These are phyloP conservation scores for Cactoblastis cactorum DNA, from an alignment of 2,888 invertebrate species.

Conservation along the genomic window DNA sequence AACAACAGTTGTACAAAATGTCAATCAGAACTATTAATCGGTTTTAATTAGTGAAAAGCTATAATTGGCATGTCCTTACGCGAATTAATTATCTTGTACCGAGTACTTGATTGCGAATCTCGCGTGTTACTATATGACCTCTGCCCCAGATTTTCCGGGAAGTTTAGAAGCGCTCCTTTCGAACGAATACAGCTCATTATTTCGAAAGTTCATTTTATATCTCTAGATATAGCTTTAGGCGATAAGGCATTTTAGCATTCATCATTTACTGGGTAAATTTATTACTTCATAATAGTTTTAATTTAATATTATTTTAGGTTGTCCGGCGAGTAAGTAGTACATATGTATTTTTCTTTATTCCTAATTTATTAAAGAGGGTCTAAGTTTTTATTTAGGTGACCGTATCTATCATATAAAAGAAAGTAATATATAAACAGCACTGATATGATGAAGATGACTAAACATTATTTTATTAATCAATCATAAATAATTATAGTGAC, in stretches of 20 bases:
- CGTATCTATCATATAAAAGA: too few relatives aligned
- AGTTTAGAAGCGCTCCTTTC: slow-evolving; percentile 53
- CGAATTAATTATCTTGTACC: slow-evolving; percentile 58
- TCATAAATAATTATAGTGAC: too few relatives aligned
- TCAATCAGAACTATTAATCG: slow-evolving; percentile 33
- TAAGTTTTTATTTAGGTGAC: too few relatives aligned
- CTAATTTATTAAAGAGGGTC: too few relatives aligned
- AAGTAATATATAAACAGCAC: too few relatives aligned
- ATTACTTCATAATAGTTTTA: too few relatives aligned
- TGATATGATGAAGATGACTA: too few relatives aligned
- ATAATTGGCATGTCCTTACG: slow-evolving; percentile 51
- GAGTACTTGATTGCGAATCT: slow-evolving; percentile 45
- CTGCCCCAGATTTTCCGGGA: slow-evolving; percentile 58
- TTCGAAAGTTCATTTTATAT: slow-evolving; percentile 57
- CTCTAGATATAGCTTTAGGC: slow-evolving; percentile 37
- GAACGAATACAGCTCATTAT: slow-evolving; percentile 54
- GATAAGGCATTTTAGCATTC: slow-evolving; percentile 35
- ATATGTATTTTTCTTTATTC: too few relatives aligned
- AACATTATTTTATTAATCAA: too few relatives aligned
- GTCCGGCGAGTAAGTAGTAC: too few relatives aligned
- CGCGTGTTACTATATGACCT: slow-evolving; percentile 51
- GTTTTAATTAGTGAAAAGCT: slow-evolving; percentile 51
- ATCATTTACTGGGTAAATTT: slow-evolving; percentile 25
- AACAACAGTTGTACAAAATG: neutral
- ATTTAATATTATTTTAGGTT: too few relatives aligned